Percentiles rank a stretch among this genome's conserved stretches.
Conservation (phyloP, 2,113 vertebrate genomes). For the Trochalopteron elliotii region DNA sequence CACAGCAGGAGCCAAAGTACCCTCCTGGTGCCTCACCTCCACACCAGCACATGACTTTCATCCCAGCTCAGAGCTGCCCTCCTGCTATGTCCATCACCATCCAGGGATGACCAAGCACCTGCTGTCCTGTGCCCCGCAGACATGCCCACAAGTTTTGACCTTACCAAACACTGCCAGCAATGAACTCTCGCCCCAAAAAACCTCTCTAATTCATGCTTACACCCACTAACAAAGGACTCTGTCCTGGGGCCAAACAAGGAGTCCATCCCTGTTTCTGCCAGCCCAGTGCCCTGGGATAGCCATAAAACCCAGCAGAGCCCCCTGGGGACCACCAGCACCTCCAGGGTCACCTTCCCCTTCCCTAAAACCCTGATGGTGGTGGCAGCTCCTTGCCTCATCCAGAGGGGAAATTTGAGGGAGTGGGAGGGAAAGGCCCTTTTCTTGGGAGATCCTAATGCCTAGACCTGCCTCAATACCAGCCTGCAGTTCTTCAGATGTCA, state of each 20-base stretch:
- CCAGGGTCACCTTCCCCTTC: neutral
- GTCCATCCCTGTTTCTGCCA: neutral
- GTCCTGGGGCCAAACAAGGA: neutral
- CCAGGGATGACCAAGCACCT: rapidly evolving
- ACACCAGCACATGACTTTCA: rapidly evolving
- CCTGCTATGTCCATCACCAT: neutral
- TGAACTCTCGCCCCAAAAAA: neutral
- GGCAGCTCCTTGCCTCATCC: neutral
- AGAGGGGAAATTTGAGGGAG: neutral
- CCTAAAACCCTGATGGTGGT: neutral
- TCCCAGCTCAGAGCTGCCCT: neutral
- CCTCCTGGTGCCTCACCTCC: neutral
- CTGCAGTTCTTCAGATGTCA: neutral
- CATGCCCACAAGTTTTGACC: neutral
- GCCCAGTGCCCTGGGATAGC: neutral
- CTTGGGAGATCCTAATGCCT: neutral
- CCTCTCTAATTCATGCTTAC: neutral
- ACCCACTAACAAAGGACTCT: neutral
- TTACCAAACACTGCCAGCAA: neutral
- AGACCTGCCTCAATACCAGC: neutral
- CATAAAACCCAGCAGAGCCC: neutral
- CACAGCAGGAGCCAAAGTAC: neutral
- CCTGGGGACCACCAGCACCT: neutral
- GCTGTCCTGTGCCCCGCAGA: neutral
- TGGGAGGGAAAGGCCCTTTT: neutral